A percentile compares a stretch with the other conserved stretches of the same genome.
Evolutionary conservation across 2,888 invertebrate genomes (phyloP).

Genomic region (Drepana falcataria): DNA sequence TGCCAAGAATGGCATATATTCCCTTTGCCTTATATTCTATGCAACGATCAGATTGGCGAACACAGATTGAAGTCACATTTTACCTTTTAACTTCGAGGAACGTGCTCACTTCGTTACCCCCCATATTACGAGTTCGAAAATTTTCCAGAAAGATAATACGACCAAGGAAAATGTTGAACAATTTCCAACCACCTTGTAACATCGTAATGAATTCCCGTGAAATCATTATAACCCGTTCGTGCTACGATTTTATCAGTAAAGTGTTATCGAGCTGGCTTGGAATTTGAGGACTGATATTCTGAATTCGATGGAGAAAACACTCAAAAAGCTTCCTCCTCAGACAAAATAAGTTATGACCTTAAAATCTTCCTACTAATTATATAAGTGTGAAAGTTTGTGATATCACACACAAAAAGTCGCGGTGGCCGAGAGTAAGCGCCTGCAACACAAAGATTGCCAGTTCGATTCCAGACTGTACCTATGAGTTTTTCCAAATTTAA

Average conservation of each 20-base stretch:
- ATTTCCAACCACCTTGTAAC: background rate
- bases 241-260: background rate
- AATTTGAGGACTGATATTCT: constrained; percentile 23
- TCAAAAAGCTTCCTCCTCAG: too few relatives aligned
- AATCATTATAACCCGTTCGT: background rate
- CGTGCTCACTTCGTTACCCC: constrained; percentile 29
- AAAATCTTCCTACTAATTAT: too few relatives aligned
- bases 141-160: constrained; percentile 11
- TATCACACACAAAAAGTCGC: too few relatives aligned
- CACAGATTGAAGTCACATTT: background rate
- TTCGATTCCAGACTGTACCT: too few relatives aligned
- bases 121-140: constrained; percentile 9
- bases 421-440: too few relatives aligned
- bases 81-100: background rate
- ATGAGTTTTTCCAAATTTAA: too few relatives aligned
- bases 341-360: too few relatives aligned
- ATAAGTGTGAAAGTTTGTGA: too few relatives aligned
- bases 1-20: too few relatives aligned
- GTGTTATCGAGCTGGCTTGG: background rate
- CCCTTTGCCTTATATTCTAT: too few relatives aligned
- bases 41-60: background rate
- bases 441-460: too few relatives aligned
- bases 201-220: background rate
- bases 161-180: background rate
- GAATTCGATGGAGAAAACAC: too few relatives aligned